Base-by-base conservation (phyloP, 2,888 invertebrate species). In the Agrotis exclamationis region DNA sequence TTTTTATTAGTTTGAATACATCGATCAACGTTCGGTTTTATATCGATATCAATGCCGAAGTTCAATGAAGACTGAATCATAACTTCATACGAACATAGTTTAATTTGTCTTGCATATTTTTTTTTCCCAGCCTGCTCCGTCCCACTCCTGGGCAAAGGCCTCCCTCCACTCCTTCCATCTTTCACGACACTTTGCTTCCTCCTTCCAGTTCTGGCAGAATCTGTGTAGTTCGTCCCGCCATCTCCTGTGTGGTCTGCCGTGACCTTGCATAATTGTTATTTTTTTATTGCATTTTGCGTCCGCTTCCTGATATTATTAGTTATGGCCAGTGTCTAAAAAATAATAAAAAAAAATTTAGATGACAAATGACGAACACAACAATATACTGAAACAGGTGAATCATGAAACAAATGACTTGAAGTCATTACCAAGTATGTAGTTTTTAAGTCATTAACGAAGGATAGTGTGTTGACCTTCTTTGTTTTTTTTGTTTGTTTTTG, bases 361-460 rank as follows among this genome's bases (percentile, higher is more conserved):
- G 45, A 72, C 48, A 60, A 47, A 73, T 73, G 74, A 51, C n/a
- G 24, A 24, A 9, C 51, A 24, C 1, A 39, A 39, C 5, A 24
- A 39, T 16, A 50, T 44, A 20, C 50, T 53, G 24, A 72, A 67
- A 79, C 63, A 22, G 57, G 44, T 78, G 56, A 82, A 62, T 71
- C 64, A 57, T 53, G 16, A 67, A 78, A 71, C 66, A 24, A 71
- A 65, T 67, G 73, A 79, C 62, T 33, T 28, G 9, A 18, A 50
- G 24, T 76, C 48, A 68, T 76, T 71, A 75, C 28, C 39, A 47
- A 45, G 56, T n/a, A n/a, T n/a, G n/a, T 56, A 56, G 13, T 2
- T 33, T 33, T 33, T 33, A 33, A 33, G 59, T 67, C 47, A 39
- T 50, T 54, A 28, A 0, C 16, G 33, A 51, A 24, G 13, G 20